Evolutionary conservation across 2,113 vertebrate genomes (phyloP).

Genomic region (Lepus timidus): DNA sequence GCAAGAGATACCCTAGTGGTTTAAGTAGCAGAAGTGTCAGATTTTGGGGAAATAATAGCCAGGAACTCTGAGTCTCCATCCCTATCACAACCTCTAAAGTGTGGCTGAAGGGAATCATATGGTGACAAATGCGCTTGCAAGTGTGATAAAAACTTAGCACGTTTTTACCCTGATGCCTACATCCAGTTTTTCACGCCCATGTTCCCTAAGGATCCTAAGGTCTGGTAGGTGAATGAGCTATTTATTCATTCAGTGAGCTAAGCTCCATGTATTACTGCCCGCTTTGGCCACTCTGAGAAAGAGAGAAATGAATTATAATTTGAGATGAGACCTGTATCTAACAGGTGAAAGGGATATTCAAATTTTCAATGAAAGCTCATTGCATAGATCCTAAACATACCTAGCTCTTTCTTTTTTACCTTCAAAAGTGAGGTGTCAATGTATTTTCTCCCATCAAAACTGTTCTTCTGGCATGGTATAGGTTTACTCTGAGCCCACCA

Average conservation of each 20-base stretch:
- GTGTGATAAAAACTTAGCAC: neutral
- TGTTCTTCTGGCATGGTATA: neutral
- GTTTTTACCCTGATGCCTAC: neutral
- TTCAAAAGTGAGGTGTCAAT: neutral
- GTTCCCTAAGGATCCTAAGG: neutral
- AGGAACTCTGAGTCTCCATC: neutral
- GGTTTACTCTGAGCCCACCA: neutral
- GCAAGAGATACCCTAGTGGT: too few species aligned
- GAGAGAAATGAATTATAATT: neutral
- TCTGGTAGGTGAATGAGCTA: neutral
- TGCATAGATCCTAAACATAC: neutral
- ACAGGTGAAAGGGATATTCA: neutral
- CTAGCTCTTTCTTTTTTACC: constrained; percentile 1
- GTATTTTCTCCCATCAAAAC: neutral
- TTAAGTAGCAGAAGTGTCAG: neutral
- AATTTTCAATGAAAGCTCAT: neutral
- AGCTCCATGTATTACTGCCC: neutral
- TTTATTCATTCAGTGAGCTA: neutral
- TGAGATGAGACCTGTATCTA: neutral
- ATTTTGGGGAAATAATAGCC: neutral
- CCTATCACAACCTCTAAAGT: neutral
- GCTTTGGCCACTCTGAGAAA: neutral
- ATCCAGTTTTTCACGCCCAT: neutral
- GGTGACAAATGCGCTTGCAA: neutral
- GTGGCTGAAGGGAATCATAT: neutral